Percentiles rank a stretch among this genome's conserved stretches.
phyloP scores from a whole-genome alignment of 2,797 vertebrate species.

The Sebastes variabilis region DNA sequence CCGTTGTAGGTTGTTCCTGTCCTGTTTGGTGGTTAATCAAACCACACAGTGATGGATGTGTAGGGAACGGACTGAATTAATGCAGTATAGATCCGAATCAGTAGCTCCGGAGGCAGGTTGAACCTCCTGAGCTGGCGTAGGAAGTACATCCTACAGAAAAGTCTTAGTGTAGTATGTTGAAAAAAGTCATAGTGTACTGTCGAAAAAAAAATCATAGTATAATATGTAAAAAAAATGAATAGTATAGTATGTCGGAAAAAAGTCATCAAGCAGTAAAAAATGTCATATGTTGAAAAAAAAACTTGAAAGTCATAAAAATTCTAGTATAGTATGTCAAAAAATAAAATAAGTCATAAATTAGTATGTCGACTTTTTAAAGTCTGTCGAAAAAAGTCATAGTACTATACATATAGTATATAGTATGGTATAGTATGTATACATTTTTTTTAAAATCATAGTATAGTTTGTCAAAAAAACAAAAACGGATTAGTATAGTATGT shows the following conservation, averaged over 20 bases:
- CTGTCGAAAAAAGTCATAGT: neutral
- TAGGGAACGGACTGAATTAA: too few species aligned
- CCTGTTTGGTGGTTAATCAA: too few species aligned
- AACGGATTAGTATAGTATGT: too few species aligned
- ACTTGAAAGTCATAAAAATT: neutral
- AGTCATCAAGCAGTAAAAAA: neutral
- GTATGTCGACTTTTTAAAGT: too few species aligned
- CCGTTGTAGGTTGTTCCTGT: too few species aligned
- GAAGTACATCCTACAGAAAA: neutral
- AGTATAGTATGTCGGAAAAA: neutral
- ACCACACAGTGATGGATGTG: too few species aligned
- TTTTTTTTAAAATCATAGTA: neutral
- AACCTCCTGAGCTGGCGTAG: neutral
- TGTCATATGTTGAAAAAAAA: neutral
- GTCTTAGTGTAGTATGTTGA: neutral
- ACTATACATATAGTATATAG: neutral
- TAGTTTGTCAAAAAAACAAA: neutral
- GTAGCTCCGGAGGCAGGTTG: neutral
- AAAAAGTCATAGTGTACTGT: neutral
- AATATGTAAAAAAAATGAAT: rapidly evolving
- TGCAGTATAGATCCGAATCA: too few species aligned
- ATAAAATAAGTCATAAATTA: too few species aligned
- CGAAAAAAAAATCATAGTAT: neutral
- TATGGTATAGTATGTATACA: neutral
- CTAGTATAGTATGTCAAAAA: neutral